Base-by-base conservation (phyloP, 2,113 vertebrate species). In the Hemibagrus wyckioides region DNA sequence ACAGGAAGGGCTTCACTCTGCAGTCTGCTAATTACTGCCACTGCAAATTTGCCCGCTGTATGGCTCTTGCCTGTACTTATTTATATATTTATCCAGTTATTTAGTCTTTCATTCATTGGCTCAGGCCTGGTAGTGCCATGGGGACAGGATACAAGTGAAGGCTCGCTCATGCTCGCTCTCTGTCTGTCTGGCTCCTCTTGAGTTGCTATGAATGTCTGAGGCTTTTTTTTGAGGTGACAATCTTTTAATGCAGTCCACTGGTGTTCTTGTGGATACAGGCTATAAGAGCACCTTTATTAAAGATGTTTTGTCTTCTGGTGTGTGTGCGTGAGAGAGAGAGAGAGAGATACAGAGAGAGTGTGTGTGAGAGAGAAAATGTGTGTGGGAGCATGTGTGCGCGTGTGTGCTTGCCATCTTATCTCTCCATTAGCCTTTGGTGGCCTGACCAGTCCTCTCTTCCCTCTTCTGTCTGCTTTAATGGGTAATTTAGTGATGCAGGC, bases 1-100 rank as follows among this genome's bases (percentile, higher is more conserved):
- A 91, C 94, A 96, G 96, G 97, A 97, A 95, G 94, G 94, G 92
- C 94, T 93, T 94, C 94, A 94, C 95, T 97, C 94, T 96, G 94
- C 94, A 96, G 96, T 94, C 94, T 92, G 94, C 96, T 99, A 99
- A 99, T 98, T 99, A 97, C 97, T 93, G 96, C 92, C 93, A 95
- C 97, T 97, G 96, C 96, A 97, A 97, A 98, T 95, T 91, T 93
- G 93, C 94, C 94, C 92, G 93, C 95, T 95, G 94, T 95, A 95
- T 96, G 95, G 93, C 88, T 67, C 59, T 39, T 77, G 86, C 67
- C 85, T 89, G 81, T 15, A 89, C 41, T 84, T 89, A 90, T 92
- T 92, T 87, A 90, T 89, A 89, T 91, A 91, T 90, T 89, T 90
- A 90, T 87, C 87, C 54, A 15, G 41, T 19, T 83, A 86, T 82